Percentiles rank a stretch among this genome's conserved stretches.
Evolutionary conservation across 2,113 vertebrate genomes (phyloP).

Genomic region (Ctenodactylus gundi): DNA sequence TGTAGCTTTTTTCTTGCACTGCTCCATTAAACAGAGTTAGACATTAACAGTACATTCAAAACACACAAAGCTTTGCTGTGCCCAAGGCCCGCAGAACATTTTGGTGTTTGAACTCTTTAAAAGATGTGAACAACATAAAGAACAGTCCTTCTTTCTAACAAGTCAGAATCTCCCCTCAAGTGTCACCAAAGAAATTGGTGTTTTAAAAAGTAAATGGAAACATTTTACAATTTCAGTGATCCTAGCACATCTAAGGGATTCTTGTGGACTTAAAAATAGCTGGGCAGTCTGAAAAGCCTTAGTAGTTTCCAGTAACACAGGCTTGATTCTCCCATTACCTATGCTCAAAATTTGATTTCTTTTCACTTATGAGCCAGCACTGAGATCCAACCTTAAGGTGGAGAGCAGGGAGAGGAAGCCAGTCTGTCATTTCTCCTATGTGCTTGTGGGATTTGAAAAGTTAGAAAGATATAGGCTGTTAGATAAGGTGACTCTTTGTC

Average conservation of each 20-base stretch:
- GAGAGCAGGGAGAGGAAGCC: not conserved
- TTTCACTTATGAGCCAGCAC: not conserved
- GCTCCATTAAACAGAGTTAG: not conserved
- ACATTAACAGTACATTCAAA: not conserved
- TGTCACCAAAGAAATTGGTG: not conserved
- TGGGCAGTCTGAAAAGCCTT: not conserved
- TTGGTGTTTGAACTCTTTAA: not conserved
- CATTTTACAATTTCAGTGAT: not conserved
- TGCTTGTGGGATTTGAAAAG: not conserved
- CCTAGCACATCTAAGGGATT: not conserved
- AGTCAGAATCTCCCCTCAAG: not conserved
- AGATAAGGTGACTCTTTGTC: not conserved
- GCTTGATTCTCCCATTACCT: not conserved
- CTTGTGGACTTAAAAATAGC: not conserved
- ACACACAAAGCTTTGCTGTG: not conserved
- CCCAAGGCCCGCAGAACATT: not conserved
- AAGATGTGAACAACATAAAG: not conserved
- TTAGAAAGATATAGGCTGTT: not conserved
- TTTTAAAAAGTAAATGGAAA: conserved; percentile 28
- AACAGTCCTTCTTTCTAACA: not conserved
- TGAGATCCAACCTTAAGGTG: not conserved
- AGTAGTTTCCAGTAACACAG: not conserved
- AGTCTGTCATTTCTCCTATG: not conserved
- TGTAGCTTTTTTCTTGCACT: not conserved
- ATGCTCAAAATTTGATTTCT: not conserved